These are phyloP conservation scores for Balaenoptera acutorostrata DNA, from an alignment of 2,113 vertebrate species.

Conservation along the genomic window DNA sequence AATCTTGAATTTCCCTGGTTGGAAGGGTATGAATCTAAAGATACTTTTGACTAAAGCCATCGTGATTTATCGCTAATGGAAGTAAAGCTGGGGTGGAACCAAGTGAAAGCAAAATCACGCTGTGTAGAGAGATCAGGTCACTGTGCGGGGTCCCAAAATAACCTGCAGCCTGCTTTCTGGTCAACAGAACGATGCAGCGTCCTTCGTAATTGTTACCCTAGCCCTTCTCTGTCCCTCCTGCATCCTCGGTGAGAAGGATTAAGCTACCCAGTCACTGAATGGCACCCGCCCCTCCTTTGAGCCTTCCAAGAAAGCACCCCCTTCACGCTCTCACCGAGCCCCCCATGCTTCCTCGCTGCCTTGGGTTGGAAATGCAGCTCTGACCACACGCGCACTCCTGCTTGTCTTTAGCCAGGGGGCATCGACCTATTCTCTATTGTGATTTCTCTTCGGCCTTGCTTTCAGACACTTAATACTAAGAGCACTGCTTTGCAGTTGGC, in stretches of 20 bases:
- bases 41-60: neutral
- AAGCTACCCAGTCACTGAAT: neutral
- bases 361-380: neutral
- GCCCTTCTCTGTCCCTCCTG: neutral
- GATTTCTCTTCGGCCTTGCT: neutral
- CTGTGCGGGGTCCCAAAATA: neutral
- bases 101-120: neutral
- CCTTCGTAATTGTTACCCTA: neutral
- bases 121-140: neutral
- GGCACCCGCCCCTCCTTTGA: no score
- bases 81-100: neutral
- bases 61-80: neutral
- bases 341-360: rapidly evolving
- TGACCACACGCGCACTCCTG: neutral
- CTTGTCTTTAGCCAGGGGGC: neutral
- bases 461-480: rapidly evolving
- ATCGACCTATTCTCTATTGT: neutral
- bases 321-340: neutral
- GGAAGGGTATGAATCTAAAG: neutral
- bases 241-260: neutral
- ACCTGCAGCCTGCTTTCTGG: rapidly evolving
- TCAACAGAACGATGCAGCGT: rapidly evolving
- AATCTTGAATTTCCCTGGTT: neutral
- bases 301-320: neutral
- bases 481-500: rapidly evolving